These are phyloP conservation scores for Morone chrysops DNA, from an alignment of 2,113 vertebrate genomes.

Conservation along the genomic window DNA sequence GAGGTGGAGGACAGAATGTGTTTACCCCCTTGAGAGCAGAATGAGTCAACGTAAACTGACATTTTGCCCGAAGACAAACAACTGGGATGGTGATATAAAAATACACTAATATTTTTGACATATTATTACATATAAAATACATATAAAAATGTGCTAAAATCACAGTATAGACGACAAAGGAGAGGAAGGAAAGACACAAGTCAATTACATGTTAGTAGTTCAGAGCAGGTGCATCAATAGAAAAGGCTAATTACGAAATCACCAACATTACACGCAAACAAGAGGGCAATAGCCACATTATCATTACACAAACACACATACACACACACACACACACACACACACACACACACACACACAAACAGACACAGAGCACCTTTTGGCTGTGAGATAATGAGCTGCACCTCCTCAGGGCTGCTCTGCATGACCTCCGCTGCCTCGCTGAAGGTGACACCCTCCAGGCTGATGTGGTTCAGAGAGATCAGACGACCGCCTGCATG, in stretches of 20 bases:
- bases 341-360: slow-evolving; percentile 19
- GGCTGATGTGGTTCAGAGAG: slow-evolving; percentile 91
- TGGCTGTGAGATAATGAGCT: slow-evolving; percentile 91
- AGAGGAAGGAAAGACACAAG: neutral
- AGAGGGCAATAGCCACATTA: slow-evolving; percentile 11
- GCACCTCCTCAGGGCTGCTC: slow-evolving; percentile 88
- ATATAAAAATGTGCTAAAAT: neutral
- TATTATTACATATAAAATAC: neutral
- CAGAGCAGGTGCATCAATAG: neutral
- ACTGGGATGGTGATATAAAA: neutral
- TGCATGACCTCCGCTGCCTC: slow-evolving; percentile 91
- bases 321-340: slow-evolving; percentile 22
- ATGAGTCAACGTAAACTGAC: neutral
- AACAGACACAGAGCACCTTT: slow-evolving; percentile 83
- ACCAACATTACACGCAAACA: slow-evolving; percentile 1
- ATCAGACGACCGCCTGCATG: slow-evolving; percentile 89
- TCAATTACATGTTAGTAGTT: neutral
- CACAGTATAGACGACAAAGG: neutral
- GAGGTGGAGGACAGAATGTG: neutral
- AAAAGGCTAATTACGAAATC: neutral
- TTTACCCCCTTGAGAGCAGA: neutral
- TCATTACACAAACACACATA: slow-evolving; percentile 19
- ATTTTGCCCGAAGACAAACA: neutral
- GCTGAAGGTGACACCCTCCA: slow-evolving; percentile 90
- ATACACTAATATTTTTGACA: neutral